These are phyloP conservation scores for Anticlea derivata DNA, from an alignment of 2,888 invertebrate genomes.

Conservation along the genomic window DNA sequence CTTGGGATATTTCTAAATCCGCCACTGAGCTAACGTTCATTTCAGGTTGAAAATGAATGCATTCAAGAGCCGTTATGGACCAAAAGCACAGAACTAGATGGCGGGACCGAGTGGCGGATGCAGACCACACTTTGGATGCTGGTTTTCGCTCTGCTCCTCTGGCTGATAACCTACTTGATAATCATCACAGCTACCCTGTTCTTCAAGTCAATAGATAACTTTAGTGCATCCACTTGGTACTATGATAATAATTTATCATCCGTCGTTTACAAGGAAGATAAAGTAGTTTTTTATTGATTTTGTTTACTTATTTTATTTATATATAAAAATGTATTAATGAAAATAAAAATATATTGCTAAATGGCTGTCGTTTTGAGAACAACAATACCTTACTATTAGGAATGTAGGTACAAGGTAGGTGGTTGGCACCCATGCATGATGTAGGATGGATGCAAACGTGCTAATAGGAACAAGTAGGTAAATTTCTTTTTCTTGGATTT, in stretches of 20 bases:
- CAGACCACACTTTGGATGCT: constrained; percentile 51
- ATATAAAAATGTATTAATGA: neutral
- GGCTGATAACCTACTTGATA: constrained; percentile 50
- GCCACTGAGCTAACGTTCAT: no score
- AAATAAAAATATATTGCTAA: no score
- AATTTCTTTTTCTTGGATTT: no score
- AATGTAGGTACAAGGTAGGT: no score
- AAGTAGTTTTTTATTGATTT: constrained; percentile 18
- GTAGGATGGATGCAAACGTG: no score
- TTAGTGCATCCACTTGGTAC: constrained; percentile 8
- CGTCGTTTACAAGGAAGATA: constrained; percentile 27
- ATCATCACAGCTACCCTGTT: constrained; percentile 44
- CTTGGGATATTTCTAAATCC: no score
- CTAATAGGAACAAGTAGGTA: no score
- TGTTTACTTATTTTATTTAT: constrained; percentile 5
- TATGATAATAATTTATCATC: constrained; percentile 31
- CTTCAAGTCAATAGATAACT: constrained; percentile 38
- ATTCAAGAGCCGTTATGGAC: constrained; percentile 8
- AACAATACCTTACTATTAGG: no score
- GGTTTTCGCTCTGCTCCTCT: constrained; percentile 48
- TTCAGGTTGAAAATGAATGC: constrained; percentile 25
- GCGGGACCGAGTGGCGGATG: constrained; percentile 36
- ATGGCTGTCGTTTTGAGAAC: no score
- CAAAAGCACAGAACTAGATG: neutral
- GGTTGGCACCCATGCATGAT: no score